Percentiles rank a stretch among this genome's conserved stretches.
phyloP scores from a whole-genome alignment of 2,888 invertebrate genomes.

The Chaitophorus viminalis region DNA sequence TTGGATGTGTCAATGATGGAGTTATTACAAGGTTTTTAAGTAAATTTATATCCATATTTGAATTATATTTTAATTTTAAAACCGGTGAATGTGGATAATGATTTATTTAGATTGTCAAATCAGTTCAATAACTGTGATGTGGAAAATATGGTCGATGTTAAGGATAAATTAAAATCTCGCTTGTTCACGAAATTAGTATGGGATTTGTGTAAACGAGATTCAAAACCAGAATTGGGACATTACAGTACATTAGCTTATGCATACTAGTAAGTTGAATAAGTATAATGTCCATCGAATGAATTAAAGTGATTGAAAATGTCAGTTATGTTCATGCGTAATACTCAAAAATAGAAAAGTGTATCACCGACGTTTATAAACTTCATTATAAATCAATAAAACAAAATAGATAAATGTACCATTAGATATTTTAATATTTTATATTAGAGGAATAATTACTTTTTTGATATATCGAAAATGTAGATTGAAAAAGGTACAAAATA shows the following conservation, averaged over 20 bases:
- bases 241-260: slow-evolving; percentile 79
- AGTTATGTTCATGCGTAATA: neutral
- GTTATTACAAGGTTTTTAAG: slow-evolving; percentile 68
- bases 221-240: slow-evolving; percentile 82
- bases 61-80: slow-evolving; percentile 35
- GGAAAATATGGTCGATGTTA: slow-evolving; percentile 84
- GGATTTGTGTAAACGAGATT: slow-evolving; percentile 79
- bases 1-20: slow-evolving; percentile 87
- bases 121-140: slow-evolving; percentile 89
- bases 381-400: too few relatives aligned
- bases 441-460: too few relatives aligned
- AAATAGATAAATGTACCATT: too few relatives aligned
- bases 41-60: slow-evolving; percentile 44
- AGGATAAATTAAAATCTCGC: slow-evolving; percentile 87
- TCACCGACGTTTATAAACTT: neutral
- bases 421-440: too few relatives aligned
- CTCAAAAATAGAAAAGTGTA: too few relatives aligned
- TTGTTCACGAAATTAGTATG: slow-evolving; percentile 85
- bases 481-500: too few relatives aligned
- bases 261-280: slow-evolving; percentile 48
- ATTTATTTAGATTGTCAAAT: slow-evolving; percentile 76
- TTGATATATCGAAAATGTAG: too few relatives aligned
- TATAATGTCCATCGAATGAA: neutral
- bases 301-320: neutral
- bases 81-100: slow-evolving; percentile 15